Conservation (phyloP, 2,113 vertebrate species). For the Grantiella picta region DNA sequence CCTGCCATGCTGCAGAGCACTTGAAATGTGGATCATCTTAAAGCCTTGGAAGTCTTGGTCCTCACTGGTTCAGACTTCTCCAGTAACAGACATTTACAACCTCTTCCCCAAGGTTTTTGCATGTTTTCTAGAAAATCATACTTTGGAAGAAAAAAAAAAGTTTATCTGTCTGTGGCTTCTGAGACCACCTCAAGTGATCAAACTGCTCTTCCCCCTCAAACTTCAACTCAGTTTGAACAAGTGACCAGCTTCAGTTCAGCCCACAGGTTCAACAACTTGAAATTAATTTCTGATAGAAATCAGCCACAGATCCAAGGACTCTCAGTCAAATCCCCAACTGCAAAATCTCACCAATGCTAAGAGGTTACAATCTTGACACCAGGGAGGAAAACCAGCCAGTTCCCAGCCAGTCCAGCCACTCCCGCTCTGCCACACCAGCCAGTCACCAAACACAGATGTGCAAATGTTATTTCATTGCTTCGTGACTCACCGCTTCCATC, state of each 20-base stretch:
- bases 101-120: not conserved
- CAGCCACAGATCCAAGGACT: not conserved
- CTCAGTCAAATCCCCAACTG: not conserved
- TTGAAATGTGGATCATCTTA: not conserved
- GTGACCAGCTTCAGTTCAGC: fast-evolving
- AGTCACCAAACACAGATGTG: not conserved
- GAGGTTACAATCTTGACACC: not conserved
- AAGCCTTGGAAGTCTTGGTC: not conserved
- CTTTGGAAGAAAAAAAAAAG: not conserved
- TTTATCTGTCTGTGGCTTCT: not conserved
- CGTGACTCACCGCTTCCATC: not conserved
- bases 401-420: not conserved
- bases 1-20: not conserved
- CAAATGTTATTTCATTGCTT: not conserved
- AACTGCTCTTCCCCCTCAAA: not conserved
- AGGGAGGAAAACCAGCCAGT: not conserved
- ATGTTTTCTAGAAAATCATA: not conserved
- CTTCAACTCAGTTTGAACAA: fast-evolving
- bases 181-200: not conserved
- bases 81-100: not conserved
- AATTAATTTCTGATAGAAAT: not conserved
- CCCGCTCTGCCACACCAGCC: not conserved
- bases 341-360: not conserved
- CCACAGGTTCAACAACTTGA: not conserved
- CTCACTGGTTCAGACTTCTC: not conserved